Conservation (phyloP, 2,797 vertebrate genomes). For the Liparis tanakae region DNA sequence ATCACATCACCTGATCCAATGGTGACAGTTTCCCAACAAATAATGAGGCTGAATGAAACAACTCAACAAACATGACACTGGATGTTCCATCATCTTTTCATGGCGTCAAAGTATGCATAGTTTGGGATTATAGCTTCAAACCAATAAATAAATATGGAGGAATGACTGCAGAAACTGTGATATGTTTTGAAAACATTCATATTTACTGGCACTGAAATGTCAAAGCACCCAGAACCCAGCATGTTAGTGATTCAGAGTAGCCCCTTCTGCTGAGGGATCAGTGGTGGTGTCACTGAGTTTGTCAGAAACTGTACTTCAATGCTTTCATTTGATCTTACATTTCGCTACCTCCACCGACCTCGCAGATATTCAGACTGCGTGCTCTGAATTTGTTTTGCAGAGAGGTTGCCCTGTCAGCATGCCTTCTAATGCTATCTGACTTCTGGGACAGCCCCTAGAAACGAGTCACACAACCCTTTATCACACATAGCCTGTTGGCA, state of each 20-base stretch:
- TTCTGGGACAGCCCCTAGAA: constrained; percentile 55
- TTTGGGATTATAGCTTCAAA: not conserved
- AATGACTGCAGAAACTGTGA: not conserved
- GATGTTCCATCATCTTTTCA: constrained; percentile 1
- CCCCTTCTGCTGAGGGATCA: constrained; percentile 15
- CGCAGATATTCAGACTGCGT: constrained; percentile 4
- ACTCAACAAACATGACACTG: not conserved
- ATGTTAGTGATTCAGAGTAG: constrained; percentile 28
- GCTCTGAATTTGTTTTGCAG: constrained; percentile 12
- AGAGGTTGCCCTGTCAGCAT: constrained; percentile 30
- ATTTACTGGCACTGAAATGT: constrained; percentile 6
- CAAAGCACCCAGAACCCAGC: constrained; percentile 1
- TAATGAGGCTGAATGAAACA: not conserved
- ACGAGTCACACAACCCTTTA: constrained; percentile 45
- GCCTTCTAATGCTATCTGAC: constrained; percentile 42
- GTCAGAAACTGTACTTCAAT: constrained; percentile 9
- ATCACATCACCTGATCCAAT: not conserved
- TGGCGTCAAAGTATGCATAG: not conserved
- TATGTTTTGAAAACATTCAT: constrained; percentile 10
- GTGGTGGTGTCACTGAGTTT: not conserved
- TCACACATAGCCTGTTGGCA: constrained; percentile 46
- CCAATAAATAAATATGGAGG: not conserved
- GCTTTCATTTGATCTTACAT: constrained; percentile 20
- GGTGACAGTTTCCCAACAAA: constrained; percentile 1
- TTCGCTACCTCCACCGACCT: not conserved